A percentile compares a stretch with the other conserved stretches of the same genome.
These are phyloP conservation scores for Oophaga sylvatica DNA, from an alignment of 2,797 vertebrate species.

Conservation along the genomic window DNA sequence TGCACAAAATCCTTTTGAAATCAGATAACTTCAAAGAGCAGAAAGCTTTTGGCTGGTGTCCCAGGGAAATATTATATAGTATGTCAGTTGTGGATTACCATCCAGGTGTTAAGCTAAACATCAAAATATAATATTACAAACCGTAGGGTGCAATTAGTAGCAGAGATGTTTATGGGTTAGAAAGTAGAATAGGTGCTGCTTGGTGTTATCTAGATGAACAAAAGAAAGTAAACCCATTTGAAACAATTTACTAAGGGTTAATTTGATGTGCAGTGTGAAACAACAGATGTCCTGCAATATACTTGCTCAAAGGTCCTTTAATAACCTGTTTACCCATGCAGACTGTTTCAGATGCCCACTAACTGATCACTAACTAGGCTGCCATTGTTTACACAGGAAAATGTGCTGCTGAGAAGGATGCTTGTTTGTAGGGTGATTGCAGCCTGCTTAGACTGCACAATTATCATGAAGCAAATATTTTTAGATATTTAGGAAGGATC, in stretches of 20 bases:
- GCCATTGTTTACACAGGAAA: too few relatives aligned
- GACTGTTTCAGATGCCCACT: too few relatives aligned
- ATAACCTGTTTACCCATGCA: too few relatives aligned
- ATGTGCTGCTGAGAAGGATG: too few relatives aligned
- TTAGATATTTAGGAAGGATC: too few relatives aligned
- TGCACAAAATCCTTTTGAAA: slow-evolving; percentile 65
- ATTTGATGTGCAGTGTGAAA: too few relatives aligned
- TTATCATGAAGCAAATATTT: too few relatives aligned
- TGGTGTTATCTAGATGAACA: not conserved
- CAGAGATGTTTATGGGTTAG: slow-evolving; percentile 18
- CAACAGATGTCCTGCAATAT: too few relatives aligned
- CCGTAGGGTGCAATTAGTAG: slow-evolving; percentile 38
- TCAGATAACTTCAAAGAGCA: slow-evolving; percentile 70
- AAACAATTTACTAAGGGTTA: not conserved
- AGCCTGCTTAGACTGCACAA: too few relatives aligned
- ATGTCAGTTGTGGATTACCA: slow-evolving; percentile 66
- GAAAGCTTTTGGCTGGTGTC: slow-evolving; percentile 68
- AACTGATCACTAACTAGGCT: too few relatives aligned
- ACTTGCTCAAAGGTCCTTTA: too few relatives aligned
- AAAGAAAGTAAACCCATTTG: not conserved
- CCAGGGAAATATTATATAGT: slow-evolving; percentile 68
- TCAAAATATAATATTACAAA: slow-evolving; percentile 20
- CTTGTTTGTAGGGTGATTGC: too few relatives aligned
- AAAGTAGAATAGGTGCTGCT: not conserved
- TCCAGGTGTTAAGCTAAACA: slow-evolving; percentile 64